Evolutionary conservation across 2,888 invertebrate species (phyloP).

Genomic region (Pseudococcus longispinus): DNA sequence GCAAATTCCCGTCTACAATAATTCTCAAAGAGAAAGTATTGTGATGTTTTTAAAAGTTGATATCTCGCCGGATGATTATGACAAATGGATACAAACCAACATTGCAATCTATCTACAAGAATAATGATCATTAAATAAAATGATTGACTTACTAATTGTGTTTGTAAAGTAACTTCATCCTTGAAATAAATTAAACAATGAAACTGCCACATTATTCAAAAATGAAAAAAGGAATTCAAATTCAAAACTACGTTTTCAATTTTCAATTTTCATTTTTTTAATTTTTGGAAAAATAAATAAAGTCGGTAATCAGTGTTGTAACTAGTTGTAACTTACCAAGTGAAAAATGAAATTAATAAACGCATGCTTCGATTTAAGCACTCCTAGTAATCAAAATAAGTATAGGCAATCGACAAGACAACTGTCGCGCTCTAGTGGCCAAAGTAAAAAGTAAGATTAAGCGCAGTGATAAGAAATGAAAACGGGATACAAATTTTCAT

Average conservation of each 20-base stretch:
- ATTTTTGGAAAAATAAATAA: no score
- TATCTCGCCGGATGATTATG: constrained; percentile 63
- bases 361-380: neutral
- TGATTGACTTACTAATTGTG: neutral
- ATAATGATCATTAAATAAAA: constrained; percentile 58
- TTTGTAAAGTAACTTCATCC: neutral
- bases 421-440: no score
- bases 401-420: no score
- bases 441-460: no score
- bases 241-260: neutral
- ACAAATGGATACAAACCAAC: constrained; percentile 71
- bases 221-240: neutral
- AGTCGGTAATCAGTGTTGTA: neutral
- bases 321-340: neutral
- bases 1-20: constrained; percentile 67
- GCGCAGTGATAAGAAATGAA: no score
- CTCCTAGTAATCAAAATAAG: neutral
- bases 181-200: neutral
- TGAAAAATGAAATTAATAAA: neutral
- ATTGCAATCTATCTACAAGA: constrained; percentile 69
- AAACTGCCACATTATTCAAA: no score
- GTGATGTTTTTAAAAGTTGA: constrained; percentile 66
- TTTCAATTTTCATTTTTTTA: neutral
- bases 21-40: constrained; percentile 66
- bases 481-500: no score